Evolutionary conservation across 2,888 invertebrate genomes (phyloP).

Genomic region (Dynastes tityus): DNA sequence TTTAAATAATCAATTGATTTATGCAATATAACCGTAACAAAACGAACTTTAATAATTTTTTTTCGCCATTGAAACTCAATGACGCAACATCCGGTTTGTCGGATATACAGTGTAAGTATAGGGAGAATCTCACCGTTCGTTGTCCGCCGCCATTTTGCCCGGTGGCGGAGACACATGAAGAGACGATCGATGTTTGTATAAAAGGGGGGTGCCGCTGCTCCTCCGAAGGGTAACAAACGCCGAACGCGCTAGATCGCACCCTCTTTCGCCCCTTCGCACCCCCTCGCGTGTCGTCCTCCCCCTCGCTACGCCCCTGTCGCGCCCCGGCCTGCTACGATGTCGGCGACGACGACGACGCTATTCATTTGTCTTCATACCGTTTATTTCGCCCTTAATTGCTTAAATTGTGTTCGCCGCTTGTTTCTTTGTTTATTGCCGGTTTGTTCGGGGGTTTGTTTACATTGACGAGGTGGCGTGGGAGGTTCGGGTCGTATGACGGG

Average conservation of each 20-base stretch:
- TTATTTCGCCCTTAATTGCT: constrained; percentile 58
- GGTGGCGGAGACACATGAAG: constrained; percentile 67
- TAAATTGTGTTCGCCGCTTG: constrained; percentile 55
- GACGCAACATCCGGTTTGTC: constrained; percentile 56
- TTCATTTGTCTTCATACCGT: constrained; percentile 64
- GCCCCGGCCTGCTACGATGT: constrained; percentile 32
- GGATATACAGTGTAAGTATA: not conserved
- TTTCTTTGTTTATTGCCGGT: constrained; percentile 53
- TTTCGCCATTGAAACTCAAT: constrained; percentile 34
- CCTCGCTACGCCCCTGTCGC: constrained; percentile 33
- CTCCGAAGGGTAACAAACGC: constrained; percentile 63
- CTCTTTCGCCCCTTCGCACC: constrained; percentile 33
- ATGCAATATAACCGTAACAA: not conserved
- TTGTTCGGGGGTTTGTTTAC: constrained; percentile 48
- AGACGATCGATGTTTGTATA: constrained; percentile 65
- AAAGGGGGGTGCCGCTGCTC: constrained; percentile 52
- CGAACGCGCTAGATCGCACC: constrained; percentile 51
- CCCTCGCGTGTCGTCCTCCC: not conserved
- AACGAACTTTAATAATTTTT: not conserved
- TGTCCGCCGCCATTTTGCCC: constrained; percentile 66
- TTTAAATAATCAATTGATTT: no score
- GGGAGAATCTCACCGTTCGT: constrained; percentile 8
- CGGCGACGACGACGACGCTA: constrained; percentile 58
- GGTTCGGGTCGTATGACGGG: not conserved
- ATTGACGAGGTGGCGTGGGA: constrained; percentile 11